Evolutionary conservation across 2,888 invertebrate genomes (phyloP).

Genomic region (Athalia cordata): DNA sequence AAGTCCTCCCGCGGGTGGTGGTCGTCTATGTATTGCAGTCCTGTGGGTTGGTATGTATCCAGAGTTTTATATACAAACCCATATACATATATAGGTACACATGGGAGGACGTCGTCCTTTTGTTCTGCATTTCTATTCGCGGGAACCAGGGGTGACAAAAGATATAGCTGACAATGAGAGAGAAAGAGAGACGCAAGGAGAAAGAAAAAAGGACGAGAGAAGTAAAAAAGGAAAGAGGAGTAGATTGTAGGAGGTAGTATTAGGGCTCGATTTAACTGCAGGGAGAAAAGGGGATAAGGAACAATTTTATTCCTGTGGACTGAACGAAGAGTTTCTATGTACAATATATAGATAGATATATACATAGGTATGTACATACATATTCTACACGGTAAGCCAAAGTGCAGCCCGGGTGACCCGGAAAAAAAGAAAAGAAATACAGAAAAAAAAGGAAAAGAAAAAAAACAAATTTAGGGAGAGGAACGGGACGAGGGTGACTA

Average conservation of each 20-base stretch:
- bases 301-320: constrained; percentile 36
- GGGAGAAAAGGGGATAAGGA: constrained; percentile 38
- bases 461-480: neutral
- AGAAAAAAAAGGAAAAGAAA: neutral
- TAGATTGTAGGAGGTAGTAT: constrained; percentile 13
- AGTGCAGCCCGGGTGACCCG: constrained; percentile 6
- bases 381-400: constrained; percentile 21
- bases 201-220: too few relatives aligned
- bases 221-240: too few relatives aligned
- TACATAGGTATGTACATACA: too few relatives aligned
- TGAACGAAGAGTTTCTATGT: neutral
- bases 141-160: neutral
- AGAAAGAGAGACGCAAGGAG: too few relatives aligned
- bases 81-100: too few relatives aligned
- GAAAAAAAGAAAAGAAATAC: constrained; percentile 8
- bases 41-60: neutral
- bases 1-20: constrained; percentile 1
- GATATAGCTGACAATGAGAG: too few relatives aligned
- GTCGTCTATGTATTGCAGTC: too few relatives aligned
- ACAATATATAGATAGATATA: too few relatives aligned
- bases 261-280: constrained; percentile 43
- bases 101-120: constrained; percentile 16
- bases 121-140: constrained; percentile 42
- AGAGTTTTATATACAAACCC: neutral
- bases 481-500: neutral